These are phyloP conservation scores for Nesogale talazaci DNA, from an alignment of 2,113 vertebrate genomes.

Conservation along the genomic window DNA sequence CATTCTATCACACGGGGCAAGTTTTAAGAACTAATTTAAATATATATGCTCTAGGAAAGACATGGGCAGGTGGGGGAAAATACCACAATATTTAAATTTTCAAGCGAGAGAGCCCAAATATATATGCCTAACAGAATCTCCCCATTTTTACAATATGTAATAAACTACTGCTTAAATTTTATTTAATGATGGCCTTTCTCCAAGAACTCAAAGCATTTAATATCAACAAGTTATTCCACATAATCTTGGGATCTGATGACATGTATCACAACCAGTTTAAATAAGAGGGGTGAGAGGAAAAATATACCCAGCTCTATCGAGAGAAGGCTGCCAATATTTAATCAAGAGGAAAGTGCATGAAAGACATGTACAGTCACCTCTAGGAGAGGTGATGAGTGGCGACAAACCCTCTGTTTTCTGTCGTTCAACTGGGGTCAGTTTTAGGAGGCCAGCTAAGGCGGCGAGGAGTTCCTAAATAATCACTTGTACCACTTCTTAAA, in stretches of 20 bases:
- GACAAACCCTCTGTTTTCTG: background rate
- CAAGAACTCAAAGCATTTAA: conserved; percentile 4
- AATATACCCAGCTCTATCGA: background rate
- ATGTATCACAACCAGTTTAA: background rate
- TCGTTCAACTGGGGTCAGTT: background rate
- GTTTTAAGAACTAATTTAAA: conserved; percentile 43
- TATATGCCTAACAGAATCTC: background rate
- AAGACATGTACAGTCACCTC: background rate
- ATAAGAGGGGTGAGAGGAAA: background rate
- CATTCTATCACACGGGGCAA: background rate
- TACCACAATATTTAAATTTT: background rate
- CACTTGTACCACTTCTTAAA: conserved; percentile 42
- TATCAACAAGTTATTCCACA: conserved; percentile 4
- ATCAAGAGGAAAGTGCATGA: background rate
- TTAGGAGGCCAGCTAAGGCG: conserved; percentile 13
- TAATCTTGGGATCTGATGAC: background rate
- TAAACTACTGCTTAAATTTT: background rate
- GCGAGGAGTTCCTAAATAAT: conserved; percentile 61
- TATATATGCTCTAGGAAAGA: background rate
- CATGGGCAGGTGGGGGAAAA: background rate
- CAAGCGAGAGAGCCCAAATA: conserved; percentile 16
- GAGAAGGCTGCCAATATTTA: background rate
- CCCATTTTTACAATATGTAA: background rate
- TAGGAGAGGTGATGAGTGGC: background rate
- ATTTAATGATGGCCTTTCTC: background rate